Percentiles rank a stretch among this genome's conserved stretches.
Evolutionary conservation across 2,797 vertebrate species (phyloP).

Genomic region (Heteromormyrus szaboi): DNA sequence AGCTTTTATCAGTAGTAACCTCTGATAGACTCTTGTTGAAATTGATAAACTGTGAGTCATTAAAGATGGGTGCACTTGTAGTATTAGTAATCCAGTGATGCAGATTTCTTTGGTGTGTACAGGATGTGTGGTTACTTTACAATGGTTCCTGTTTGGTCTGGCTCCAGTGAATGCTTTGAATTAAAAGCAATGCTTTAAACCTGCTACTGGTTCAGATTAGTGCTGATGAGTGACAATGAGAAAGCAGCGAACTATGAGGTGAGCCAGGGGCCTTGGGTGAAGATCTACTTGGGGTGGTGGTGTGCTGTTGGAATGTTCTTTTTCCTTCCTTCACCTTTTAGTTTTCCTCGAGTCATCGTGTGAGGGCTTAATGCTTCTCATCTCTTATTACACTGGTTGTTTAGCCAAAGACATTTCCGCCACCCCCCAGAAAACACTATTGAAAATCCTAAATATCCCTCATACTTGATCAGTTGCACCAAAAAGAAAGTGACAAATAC

Average conservation of each 20-base stretch:
- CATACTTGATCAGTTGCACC: background rate
- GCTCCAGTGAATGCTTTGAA: background rate
- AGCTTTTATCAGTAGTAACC: constrained; percentile 58
- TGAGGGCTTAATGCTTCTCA: constrained; percentile 41
- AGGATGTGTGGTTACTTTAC: constrained; percentile 45
- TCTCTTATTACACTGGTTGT: constrained; percentile 41
- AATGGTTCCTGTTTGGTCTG: constrained; percentile 38
- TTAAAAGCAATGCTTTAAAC: constrained; percentile 51
- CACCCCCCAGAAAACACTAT: constrained; percentile 23
- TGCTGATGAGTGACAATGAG: constrained; percentile 48
- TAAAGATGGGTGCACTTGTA: constrained; percentile 51
- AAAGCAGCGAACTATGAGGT: constrained; percentile 57
- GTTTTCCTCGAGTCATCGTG: constrained; percentile 33
- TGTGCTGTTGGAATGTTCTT: constrained; percentile 44
- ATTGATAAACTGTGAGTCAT: constrained; percentile 64
- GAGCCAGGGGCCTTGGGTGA: constrained; percentile 59
- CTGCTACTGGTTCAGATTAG: constrained; percentile 67
- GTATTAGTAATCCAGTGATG: constrained; percentile 49
- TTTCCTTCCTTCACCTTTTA: constrained; percentile 29
- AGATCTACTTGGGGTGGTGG: constrained; percentile 38
- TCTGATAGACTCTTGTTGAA: constrained; percentile 62
- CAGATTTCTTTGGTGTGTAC: constrained; percentile 36
- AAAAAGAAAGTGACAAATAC: background rate
- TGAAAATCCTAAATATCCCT: background rate
- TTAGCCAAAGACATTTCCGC: constrained; percentile 33